A percentile compares a stretch with the other conserved stretches of the same genome.
Evolutionary conservation across 2,888 invertebrate genomes (phyloP).

Genomic region (Zaprionus lineosus): DNA sequence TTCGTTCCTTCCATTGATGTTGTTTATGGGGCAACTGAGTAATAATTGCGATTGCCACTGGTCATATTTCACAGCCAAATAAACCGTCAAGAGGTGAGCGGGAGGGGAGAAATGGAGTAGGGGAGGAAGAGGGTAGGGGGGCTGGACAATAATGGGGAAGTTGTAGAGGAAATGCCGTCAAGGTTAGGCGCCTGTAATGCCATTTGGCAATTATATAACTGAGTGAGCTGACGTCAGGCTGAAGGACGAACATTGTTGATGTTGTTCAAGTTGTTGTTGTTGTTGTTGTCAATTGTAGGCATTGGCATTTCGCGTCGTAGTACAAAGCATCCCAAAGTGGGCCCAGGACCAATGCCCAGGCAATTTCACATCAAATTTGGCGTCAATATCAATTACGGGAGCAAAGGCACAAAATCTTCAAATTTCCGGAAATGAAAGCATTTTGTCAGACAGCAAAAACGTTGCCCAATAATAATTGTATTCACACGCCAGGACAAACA

Average conservation of each 20-base stretch:
- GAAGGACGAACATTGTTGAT: not conserved
- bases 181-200: conserved; percentile 52
- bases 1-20: too few species aligned
- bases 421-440: conserved; percentile 65
- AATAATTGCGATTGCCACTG: conserved; percentile 70
- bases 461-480: conserved; percentile 52
- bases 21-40: conserved; percentile 48
- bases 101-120: not conserved
- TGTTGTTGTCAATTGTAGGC: conserved; percentile 8
- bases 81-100: conserved; percentile 29
- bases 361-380: conserved; percentile 73
- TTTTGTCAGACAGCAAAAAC: conserved; percentile 47
- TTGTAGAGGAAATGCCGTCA: too few species aligned
- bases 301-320: conserved; percentile 13
- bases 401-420: conserved; percentile 37
- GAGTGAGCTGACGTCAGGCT: conserved; percentile 46
- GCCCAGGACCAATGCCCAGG: conserved; percentile 42
- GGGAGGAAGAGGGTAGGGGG: not conserved
- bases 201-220: conserved; percentile 69
- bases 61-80: conserved; percentile 70
- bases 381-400: conserved; percentile 74
- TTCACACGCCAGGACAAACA: too few species aligned
- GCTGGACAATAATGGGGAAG: too few species aligned
- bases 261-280: conserved; percentile 10
- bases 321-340: conserved; percentile 17